A percentile compares a stretch with the other conserved stretches of the same genome.
Conservation (phyloP, 2,888 invertebrate species). For the Dynastes maya region DNA sequence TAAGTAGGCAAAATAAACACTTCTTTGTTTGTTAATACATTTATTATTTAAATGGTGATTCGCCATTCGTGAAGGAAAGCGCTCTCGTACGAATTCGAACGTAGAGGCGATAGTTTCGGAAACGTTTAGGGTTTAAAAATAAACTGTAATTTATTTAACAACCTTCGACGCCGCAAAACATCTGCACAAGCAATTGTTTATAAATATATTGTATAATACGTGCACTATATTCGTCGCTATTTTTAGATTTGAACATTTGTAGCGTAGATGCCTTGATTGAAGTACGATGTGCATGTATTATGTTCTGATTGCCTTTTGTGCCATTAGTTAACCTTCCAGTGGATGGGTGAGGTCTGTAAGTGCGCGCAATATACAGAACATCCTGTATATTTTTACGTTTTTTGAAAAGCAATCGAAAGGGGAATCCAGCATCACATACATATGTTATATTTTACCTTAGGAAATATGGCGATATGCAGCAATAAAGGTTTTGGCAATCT, state of each 20-base stretch:
- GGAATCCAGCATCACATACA: too few relatives aligned
- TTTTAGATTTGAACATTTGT: slow-evolving; percentile 13
- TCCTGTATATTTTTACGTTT: too few relatives aligned
- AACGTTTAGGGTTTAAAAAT: slow-evolving; percentile 41
- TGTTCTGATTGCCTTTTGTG: neutral
- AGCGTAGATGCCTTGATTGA: slow-evolving; percentile 1
- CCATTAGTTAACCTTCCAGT: too few relatives aligned
- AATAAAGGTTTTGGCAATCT: too few relatives aligned
- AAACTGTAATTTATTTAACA: slow-evolving; percentile 46
- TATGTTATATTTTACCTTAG: too few relatives aligned
- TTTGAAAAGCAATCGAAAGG: too few relatives aligned
- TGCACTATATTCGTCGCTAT: neutral
- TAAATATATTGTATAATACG: slow-evolving; percentile 40
- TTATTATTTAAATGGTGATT: slow-evolving; percentile 19
- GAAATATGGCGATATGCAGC: too few relatives aligned
- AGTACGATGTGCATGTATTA: neutral
- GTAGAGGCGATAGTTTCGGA: slow-evolving; percentile 30
- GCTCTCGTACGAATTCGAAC: neutral
- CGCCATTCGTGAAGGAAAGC: neutral
- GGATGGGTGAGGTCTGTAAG: too few relatives aligned
- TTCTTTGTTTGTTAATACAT: slow-evolving; percentile 12
- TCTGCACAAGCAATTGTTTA: slow-evolving; percentile 44
- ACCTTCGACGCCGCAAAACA: slow-evolving; percentile 38
- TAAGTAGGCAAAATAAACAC: slow-evolving; percentile 24
- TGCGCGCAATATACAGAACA: too few relatives aligned